Evolutionary conservation across 2,888 invertebrate species (phyloP).

Genomic region (Seira musarum): DNA sequence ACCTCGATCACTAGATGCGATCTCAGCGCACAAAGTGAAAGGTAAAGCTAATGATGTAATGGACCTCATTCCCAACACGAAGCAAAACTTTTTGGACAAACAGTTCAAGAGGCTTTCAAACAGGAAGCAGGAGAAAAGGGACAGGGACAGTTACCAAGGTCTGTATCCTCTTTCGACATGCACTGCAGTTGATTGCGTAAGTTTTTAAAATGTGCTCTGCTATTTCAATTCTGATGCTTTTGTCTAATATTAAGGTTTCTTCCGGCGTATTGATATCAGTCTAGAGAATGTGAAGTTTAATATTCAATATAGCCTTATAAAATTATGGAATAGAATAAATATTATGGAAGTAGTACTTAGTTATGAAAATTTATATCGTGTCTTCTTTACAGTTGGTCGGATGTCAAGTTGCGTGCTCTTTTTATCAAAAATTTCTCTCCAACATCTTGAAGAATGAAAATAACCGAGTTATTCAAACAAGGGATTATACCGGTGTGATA

Average conservation of each 20-base stretch:
- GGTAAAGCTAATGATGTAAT: slow-evolving; percentile 9
- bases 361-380: too few species aligned
- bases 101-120: neutral
- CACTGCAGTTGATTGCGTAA: neutral
- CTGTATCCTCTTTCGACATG: neutral
- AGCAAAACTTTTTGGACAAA: neutral
- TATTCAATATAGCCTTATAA: too few species aligned
- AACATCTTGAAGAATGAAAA: slow-evolving; percentile 31
- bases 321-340: too few species aligned
- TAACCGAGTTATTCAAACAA: slow-evolving; percentile 1
- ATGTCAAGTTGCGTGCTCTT: slow-evolving; percentile 81
- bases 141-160: too few species aligned
- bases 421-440: slow-evolving; percentile 73
- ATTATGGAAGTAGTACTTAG: too few species aligned
- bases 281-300: too few species aligned
- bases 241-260: too few species aligned
- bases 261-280: too few species aligned
- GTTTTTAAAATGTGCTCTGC: too few species aligned
- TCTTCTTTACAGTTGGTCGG: slow-evolving; percentile 79
- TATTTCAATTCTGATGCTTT: too few species aligned
- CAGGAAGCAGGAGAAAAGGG: neutral
- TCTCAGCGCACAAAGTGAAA: neutral
- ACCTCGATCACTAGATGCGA: neutral
- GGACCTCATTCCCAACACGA: neutral
- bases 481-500: neutral